Percentiles rank a stretch among this genome's conserved stretches.
Evolutionary conservation across 2,113 vertebrate species (phyloP).

Genomic region (Sylvilagus bachmani): DNA sequence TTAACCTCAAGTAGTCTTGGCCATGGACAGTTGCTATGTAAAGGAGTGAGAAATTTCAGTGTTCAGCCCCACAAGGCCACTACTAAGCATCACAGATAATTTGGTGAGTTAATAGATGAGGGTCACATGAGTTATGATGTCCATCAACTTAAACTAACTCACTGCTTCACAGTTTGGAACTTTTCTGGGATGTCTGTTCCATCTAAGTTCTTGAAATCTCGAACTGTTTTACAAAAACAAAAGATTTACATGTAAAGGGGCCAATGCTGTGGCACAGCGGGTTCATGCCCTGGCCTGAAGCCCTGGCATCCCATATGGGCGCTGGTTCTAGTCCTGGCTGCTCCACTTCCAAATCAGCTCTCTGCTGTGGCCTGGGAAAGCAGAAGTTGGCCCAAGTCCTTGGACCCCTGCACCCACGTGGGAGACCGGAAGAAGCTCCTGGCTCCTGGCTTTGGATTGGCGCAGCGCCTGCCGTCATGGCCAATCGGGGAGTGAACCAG

Average conservation of each 20-base stretch:
- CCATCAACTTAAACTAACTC: constrained; percentile 33
- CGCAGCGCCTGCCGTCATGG: too few species aligned
- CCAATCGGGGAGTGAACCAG: too few species aligned
- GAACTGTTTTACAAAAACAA: constrained; percentile 48
- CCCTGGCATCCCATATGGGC: too few species aligned
- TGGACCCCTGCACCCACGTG: too few species aligned
- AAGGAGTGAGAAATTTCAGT: constrained; percentile 14
- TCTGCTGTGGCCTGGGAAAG: too few species aligned
- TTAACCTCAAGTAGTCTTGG: constrained; percentile 37
- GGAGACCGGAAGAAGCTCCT: too few species aligned
- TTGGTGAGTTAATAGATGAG: not conserved
- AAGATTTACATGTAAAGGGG: constrained; percentile 21
- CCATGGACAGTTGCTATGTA: constrained; percentile 9
- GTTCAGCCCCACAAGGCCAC: not conserved
- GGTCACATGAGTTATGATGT: not conserved
- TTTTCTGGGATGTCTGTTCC: not conserved
- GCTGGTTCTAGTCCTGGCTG: too few species aligned
- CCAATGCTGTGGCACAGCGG: too few species aligned
- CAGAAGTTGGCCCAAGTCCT: too few species aligned
- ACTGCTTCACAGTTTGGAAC: constrained; percentile 43
- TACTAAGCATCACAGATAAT: constrained; percentile 16
- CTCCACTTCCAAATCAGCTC: too few species aligned
- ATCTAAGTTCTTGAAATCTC: constrained; percentile 55
- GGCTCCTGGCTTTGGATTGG: too few species aligned
- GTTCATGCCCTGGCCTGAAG: too few species aligned